Evolutionary conservation across 2,888 invertebrate species (phyloP), one percentile per base, ranked within the genome.

Genomic region (Arge pagana): DNA sequence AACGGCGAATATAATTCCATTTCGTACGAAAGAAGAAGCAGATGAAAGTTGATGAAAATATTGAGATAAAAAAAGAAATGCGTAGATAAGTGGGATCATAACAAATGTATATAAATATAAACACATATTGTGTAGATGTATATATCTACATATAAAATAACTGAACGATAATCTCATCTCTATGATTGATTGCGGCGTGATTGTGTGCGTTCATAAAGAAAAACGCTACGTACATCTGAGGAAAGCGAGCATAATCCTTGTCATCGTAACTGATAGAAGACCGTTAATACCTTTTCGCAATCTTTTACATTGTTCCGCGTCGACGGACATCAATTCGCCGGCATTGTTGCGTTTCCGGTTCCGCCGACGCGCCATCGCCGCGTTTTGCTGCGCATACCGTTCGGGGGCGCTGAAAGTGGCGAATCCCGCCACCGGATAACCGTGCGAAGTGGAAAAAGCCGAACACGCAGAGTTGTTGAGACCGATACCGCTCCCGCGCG

Each of bases 281-380:
- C 52, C 52, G 59, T 54, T 62, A 63, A 58, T 71, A 71, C 71
- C 71, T 66, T 61, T 52, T 37, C 68, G 58, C 30, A 63, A 65
- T 52, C 63, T 67, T 61, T 71, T 71, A 39, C 41, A 52, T 45
- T 61, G 55, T 36, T 40, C 49, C 55, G 54, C 35, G 36, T 18
- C 53, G 16, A 24, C 52, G 41, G 41, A 58, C 55, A 21, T 57
- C 53, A 57, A 57, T 56, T 61, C 65, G 39, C 59, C 57, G 58
- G 54, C 51, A 53, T 60, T 64, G 60, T 53, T 62, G 52, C 71
- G 67, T 48, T 71, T 71, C 57, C 71, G 65, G 60, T 61, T 67
- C 48, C 53, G 58, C 42, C 63, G 61, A 42, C 40, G 55, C 37
- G 48, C 11, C n/a, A n/a, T n/a, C 8, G 8, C 52, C 37, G 43